These are phyloP conservation scores for Xiphophorus couchianus DNA, from an alignment of 2,113 vertebrate species.

Conservation along the genomic window DNA sequence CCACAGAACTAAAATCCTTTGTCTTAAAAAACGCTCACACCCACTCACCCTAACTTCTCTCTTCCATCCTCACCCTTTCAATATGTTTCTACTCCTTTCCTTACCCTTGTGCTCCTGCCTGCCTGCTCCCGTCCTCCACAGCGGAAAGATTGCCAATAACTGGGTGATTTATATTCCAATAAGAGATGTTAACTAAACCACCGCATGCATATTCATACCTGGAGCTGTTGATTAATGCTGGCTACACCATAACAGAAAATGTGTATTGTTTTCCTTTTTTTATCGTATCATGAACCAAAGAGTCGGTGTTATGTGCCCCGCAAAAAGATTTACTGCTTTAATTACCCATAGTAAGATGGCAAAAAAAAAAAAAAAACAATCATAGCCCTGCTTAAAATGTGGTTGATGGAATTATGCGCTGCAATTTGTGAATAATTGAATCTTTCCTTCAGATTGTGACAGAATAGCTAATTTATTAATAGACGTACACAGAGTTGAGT, in stretches of 20 bases:
- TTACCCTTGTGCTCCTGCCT: slow-evolving; percentile 39
- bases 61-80: slow-evolving; percentile 62
- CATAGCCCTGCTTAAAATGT: slow-evolving; percentile 79
- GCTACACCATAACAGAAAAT: slow-evolving; percentile 65
- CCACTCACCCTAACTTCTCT: slow-evolving; percentile 52
- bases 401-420: slow-evolving; percentile 81
- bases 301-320: slow-evolving; percentile 66
- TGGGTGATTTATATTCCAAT: slow-evolving; percentile 78
- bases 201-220: slow-evolving; percentile 77
- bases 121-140: slow-evolving; percentile 50
- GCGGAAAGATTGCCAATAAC: slow-evolving; percentile 76
- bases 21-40: slow-evolving; percentile 66
- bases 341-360: slow-evolving; percentile 81
- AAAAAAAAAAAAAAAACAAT: slow-evolving; percentile 73
- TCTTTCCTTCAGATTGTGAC: slow-evolving; percentile 82
- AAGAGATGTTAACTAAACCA: slow-evolving; percentile 75
- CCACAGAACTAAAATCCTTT: slow-evolving; percentile 60
- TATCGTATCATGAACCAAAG: slow-evolving; percentile 62
- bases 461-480: slow-evolving; percentile 85
- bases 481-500: slow-evolving; percentile 81
- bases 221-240: slow-evolving; percentile 70
- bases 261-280: slow-evolving; percentile 70
- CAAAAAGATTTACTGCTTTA: slow-evolving; percentile 83
- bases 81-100: slow-evolving; percentile 58
- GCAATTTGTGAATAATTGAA: slow-evolving; percentile 83